Conservation (phyloP, 2,888 invertebrate species). For the Ichneumoninae sp. region DNA sequence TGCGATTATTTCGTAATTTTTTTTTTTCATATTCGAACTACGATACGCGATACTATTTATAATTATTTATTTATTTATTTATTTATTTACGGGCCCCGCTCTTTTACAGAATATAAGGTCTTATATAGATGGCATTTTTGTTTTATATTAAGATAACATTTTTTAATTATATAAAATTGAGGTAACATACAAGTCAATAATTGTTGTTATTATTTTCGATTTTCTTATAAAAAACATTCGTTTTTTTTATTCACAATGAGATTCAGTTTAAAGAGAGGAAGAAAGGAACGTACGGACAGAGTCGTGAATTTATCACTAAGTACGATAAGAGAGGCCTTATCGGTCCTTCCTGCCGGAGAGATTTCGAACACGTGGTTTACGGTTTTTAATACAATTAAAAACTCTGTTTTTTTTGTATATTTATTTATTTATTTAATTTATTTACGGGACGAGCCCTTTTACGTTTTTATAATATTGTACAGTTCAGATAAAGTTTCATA, state of each 20-base stretch:
- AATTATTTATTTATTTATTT: background rate
- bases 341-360: conserved; percentile 9
- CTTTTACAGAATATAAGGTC: no score
- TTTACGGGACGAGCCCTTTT: no score
- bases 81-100: no score
- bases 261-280: background rate
- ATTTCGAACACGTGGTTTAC: conserved; percentile 4
- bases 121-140: no score
- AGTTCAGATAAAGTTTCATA: no score
- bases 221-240: background rate
- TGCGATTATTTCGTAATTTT: background rate
- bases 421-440: no score
- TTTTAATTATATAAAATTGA: no score
- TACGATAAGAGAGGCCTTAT: conserved; percentile 18
- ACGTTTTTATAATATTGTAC: no score
- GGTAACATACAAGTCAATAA: no score
- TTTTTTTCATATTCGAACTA: background rate
- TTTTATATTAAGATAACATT: no score
- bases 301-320: conserved; percentile 2
- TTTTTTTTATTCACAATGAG: background rate
- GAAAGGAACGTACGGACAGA: background rate
- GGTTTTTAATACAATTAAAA: background rate
- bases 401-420: no score
- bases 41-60: background rate
- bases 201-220: no score